Base-by-base conservation (phyloP, 2,888 invertebrate genomes). In the Microchrysa polita region DNA sequence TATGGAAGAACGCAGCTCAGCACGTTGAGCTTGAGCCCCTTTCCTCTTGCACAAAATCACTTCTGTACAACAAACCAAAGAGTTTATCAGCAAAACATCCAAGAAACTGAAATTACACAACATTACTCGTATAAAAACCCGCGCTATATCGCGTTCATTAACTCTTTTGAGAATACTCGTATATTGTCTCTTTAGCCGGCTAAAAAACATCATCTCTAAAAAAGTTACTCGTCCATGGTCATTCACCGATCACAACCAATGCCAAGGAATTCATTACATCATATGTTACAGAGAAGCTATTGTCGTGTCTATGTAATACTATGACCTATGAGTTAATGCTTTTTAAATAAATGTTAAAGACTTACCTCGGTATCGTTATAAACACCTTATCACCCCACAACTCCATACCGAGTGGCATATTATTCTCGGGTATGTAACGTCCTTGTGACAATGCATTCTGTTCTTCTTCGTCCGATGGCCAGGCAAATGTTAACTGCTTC, bases 371-470 rank as follows among this genome's bases (percentile, higher is more conserved):
- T 23, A 91, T 88, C 7, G 91, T 91, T 52, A 92, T 86, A 79
- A 90, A 93, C 61, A 90, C 82, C 86, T 90, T 92, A 83, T 90
- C 86, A 79, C 88, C 88, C 91, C 92, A 93, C 72, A 89, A 86
- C 69, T 90, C 92, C 76, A 93, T 79, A 12, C 92, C 93, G 60
- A 93, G 83, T 0, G 92, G 91, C 67, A 92, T 84, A 83, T 92
- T 92, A 81, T 92, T 88, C 73, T 86, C 88, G 10, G 87, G 88
- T 5, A 90, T 85, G 80, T 90, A 93, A 63, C 85, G 86, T 53
- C 89, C 89, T n/a, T 86, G 86, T 55, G 85, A 85, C 12, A 92
- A 83, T 12, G 92, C 91, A 22, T 86, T 86, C 77, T 88, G 87
- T 79, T 88, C 87, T 52, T 87, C 87, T 74, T 87, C 87, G 12